Evolutionary conservation across 2,888 invertebrate species (phyloP).

Genomic region (Parascotia fuliginaria): DNA sequence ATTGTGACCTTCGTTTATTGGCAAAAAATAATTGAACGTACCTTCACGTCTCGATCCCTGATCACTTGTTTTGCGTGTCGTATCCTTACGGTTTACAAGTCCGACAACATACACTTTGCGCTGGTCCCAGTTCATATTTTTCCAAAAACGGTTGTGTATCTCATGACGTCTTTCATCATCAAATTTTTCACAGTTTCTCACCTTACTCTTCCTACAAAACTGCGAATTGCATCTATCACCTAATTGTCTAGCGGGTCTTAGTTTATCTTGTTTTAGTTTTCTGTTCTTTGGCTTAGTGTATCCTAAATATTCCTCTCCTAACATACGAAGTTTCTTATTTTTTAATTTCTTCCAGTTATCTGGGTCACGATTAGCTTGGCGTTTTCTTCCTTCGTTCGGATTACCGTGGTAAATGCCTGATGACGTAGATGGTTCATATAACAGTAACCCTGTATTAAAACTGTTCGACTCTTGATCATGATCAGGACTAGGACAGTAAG

Average conservation of each 20-base stretch:
- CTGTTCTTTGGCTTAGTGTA: constrained; percentile 16
- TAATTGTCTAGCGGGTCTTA: not conserved
- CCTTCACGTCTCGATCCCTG: too few species aligned
- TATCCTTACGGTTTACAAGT: too few species aligned
- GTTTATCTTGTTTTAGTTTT: constrained; percentile 15
- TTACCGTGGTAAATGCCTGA: constrained; percentile 3
- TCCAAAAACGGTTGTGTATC: too few species aligned
- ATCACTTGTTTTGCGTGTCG: too few species aligned
- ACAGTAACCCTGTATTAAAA: constrained; percentile 8
- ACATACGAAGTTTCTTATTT: constrained; percentile 21
- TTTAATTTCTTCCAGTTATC: constrained; percentile 26
- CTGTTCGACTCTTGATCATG: constrained; percentile 16
- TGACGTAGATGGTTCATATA: constrained; percentile 18
- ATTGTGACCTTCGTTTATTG: too few species aligned
- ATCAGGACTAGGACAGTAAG: constrained; percentile 18
- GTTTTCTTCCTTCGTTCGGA: constrained; percentile 27
- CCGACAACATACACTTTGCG: too few species aligned
- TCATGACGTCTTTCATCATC: too few species aligned
- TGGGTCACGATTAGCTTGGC: constrained; percentile 14
- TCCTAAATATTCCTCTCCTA: constrained; percentile 33
- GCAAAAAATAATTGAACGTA: too few species aligned
- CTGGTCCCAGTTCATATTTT: too few species aligned
- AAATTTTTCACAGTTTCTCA: too few species aligned
- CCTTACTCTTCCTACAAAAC: too few species aligned
- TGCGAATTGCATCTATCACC: too few species aligned